phyloP scores from a whole-genome alignment of 1,140 invertebrate genomes.

The Drosophila melanica region DNA sequence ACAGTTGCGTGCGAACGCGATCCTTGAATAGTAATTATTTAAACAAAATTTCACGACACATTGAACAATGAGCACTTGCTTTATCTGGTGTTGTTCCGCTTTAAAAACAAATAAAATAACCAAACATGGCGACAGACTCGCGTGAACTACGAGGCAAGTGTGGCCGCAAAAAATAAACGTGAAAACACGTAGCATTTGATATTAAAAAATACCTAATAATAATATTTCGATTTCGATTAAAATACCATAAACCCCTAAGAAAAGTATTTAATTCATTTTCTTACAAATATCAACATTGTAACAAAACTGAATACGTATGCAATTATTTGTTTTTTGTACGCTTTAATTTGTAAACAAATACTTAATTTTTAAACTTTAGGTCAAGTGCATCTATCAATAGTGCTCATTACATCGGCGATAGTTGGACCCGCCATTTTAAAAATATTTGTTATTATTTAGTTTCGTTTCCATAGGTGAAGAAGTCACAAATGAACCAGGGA shows the following conservation, averaged over 20 bases:
- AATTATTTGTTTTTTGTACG: not conserved
- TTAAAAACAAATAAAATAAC: slow-evolving; percentile 61
- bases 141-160: slow-evolving; percentile 40
- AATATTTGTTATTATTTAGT: too few relatives aligned
- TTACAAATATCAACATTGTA: not conserved
- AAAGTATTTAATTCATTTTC: not conserved
- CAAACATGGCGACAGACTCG: slow-evolving; percentile 57
- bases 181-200: slow-evolving; percentile 8
- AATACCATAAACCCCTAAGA: not conserved
- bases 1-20: slow-evolving; percentile 13
- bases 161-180: slow-evolving; percentile 10
- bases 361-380: not conserved
- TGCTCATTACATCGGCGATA: not conserved
- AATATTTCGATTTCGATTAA: not conserved
- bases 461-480: too few relatives aligned
- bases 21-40: slow-evolving; percentile 21
- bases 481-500: too few relatives aligned
- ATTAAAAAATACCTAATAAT: slow-evolving; percentile 10
- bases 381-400: not conserved
- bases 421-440: not conserved
- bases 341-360: not conserved
- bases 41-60: slow-evolving; percentile 40
- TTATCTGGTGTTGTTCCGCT: slow-evolving; percentile 28
- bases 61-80: slow-evolving; percentile 26
- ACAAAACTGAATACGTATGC: not conserved